Conservation (phyloP, 2,113 vertebrate species). For the Dipodomys spectabilis region DNA sequence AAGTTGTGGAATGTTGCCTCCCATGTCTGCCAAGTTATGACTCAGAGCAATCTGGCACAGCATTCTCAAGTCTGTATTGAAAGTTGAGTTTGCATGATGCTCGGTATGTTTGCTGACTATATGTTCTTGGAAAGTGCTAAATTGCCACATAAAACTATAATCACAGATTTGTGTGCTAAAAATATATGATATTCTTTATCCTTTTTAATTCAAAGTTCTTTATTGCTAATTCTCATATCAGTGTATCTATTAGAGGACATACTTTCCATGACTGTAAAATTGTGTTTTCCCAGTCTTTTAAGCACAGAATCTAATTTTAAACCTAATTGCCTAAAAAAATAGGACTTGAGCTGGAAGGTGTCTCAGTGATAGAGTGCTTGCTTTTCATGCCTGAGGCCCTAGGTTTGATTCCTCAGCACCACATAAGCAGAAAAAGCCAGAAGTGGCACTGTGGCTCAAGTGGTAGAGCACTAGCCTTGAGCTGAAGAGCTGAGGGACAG, state of each 20-base stretch:
- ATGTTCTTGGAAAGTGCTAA: slow-evolving; percentile 60
- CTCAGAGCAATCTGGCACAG: slow-evolving; percentile 61
- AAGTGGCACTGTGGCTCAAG: too few species aligned
- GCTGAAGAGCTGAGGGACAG: too few species aligned
- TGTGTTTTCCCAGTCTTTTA: neutral
- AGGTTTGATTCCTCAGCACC: too few species aligned
- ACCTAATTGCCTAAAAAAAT: slow-evolving; percentile 19
- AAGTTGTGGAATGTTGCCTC: slow-evolving; percentile 21
- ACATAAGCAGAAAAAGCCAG: too few species aligned
- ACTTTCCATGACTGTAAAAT: neutral
- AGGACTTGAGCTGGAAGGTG: too few species aligned
- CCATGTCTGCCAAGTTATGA: slow-evolving; percentile 56
- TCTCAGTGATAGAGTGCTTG: too few species aligned
- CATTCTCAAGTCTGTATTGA: neutral
- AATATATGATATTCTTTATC: slow-evolving; percentile 31
- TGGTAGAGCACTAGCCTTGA: too few species aligned
- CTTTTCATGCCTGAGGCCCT: too few species aligned
- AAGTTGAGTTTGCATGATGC: slow-evolving; percentile 42
- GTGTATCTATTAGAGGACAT: neutral
- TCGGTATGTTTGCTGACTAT: slow-evolving; percentile 63
- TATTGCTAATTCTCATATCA: slow-evolving; percentile 23
- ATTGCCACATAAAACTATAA: slow-evolving; percentile 56
- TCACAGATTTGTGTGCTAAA: slow-evolving; percentile 24
- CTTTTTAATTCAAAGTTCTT: neutral
- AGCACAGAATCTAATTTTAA: neutral